Percentiles rank a stretch among this genome's conserved stretches.
Evolutionary conservation across 2,888 invertebrate species (phyloP).

Genomic region (Drosophila yooni): DNA sequence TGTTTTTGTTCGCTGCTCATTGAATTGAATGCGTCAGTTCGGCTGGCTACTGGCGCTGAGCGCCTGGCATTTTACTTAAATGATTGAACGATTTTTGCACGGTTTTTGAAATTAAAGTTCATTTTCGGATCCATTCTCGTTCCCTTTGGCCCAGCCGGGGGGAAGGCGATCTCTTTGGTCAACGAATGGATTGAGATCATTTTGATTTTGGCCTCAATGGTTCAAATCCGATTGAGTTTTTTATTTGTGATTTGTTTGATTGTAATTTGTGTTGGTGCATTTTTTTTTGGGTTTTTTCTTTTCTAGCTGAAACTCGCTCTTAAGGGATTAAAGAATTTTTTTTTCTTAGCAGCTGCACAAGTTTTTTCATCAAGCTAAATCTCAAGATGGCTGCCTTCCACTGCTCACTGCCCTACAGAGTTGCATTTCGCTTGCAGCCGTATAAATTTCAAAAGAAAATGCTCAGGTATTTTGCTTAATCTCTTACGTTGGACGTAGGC

Average conservation of each 20-base stretch:
- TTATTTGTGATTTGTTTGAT: not conserved
- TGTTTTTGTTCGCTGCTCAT: conserved; percentile 39
- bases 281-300: not conserved
- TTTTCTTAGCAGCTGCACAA: conserved; percentile 47
- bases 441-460: conserved; percentile 62
- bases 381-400: conserved; percentile 21
- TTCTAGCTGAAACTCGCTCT: conserved; percentile 16
- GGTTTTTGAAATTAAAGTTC: conserved; percentile 75
- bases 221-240: not conserved
- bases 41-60: conserved; percentile 36
- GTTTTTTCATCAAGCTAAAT: conserved; percentile 37
- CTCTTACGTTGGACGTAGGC: conserved; percentile 13
- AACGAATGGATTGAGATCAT: conserved; percentile 10
- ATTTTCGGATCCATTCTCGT: conserved; percentile 59
- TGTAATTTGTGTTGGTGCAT: not conserved
- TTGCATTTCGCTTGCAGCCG: conserved; percentile 48
- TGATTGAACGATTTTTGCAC: conserved; percentile 83
- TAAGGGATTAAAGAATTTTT: conserved; percentile 29
- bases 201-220: conserved; percentile 3
- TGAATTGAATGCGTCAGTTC: conserved; percentile 62
- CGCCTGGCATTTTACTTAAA: conserved; percentile 75
- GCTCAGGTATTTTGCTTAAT: conserved; percentile 58
- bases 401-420: not conserved
- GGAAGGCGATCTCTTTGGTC: conserved; percentile 39
- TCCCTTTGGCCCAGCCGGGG: conserved; percentile 42